Evolutionary conservation across 2,113 vertebrate species (phyloP), one percentile per base, ranked within the genome.

Genomic region (Falco punctatus): DNA sequence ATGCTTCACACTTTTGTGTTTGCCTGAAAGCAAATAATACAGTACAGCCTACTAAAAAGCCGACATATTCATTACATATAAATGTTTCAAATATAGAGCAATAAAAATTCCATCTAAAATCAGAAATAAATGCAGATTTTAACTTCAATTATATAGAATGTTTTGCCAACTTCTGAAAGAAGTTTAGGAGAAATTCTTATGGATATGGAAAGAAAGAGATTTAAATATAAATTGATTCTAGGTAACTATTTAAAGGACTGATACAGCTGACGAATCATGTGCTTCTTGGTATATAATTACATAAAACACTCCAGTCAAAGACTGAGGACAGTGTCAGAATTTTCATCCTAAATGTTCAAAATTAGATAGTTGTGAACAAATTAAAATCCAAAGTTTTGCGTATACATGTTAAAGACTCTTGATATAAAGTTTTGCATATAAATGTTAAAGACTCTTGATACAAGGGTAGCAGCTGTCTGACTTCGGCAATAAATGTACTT

Each of bases 151-250:
- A 44, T 40, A 65, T 59, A 92, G 33, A 94, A 54, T 72, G 21
- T 65, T 93, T 94, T 88, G 74, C 44, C 79, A 93, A 24, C 75
- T 77, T 72, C 54, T 83, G 49, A 80, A 55, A 86, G 40, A 89
- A 93, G 73, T 93, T 86, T 88, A 88, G 27, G 35, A 66, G 40
- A 86, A 90, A 80, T 93, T 92, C 49, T 69, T 61, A 24, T 10
- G 23, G 85, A 70, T 52, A 32, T 69, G 30, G 35, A 86, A 74
- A 81, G 70, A 87, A 81, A 66, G 61, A 71, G 21, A 93, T 90
- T 88, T 80, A 88, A 93, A 90, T 75, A 88, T 33, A 90, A 94
- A 94, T 92, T 88, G 33, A 88, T 83, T 88, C 75, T 73, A 90
- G 55, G 54, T 93, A 66, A 70, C 42, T 75, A 54, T 89, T 86